A percentile compares a stretch with the other conserved stretches of the same genome.
phyloP scores from a whole-genome alignment of 30 jellyfish, hydroid and myxozoan genomes.

The Haliclystus octoradiatus region DNA sequence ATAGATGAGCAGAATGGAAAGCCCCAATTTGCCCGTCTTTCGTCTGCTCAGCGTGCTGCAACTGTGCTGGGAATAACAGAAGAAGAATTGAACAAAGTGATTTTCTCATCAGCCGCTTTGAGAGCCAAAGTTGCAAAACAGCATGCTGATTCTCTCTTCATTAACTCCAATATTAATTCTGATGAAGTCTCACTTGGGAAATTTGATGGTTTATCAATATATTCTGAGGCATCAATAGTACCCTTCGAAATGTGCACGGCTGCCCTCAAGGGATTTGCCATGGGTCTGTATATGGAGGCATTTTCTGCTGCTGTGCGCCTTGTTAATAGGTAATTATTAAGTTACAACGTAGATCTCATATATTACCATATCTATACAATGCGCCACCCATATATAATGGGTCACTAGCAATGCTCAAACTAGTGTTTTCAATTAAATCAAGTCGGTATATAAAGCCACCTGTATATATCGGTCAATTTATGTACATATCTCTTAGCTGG shows the following conservation, averaged over 20 bases:
- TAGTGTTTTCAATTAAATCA: too few species aligned
- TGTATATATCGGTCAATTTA: too few species aligned
- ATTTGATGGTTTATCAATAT: not conserved
- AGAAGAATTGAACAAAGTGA: slow-evolving; percentile 52
- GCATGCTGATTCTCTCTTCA: too few species aligned
- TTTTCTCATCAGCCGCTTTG: slow-evolving; percentile 34
- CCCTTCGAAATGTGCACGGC: slow-evolving; percentile 23
- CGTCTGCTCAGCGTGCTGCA: slow-evolving; percentile 84
- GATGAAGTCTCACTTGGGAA: not conserved
- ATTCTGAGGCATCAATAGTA: not conserved
- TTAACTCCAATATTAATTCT: not conserved
- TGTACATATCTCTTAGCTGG: too few species aligned
- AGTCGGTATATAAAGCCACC: too few species aligned
- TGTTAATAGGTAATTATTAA: slow-evolving; percentile 60
- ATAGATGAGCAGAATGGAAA: slow-evolving; percentile 33
- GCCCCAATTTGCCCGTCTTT: slow-evolving; percentile 49
- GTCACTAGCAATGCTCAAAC: too few species aligned
- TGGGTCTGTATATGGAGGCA: slow-evolving; percentile 90
- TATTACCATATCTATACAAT: too few species aligned
- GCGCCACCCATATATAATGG: too few species aligned
- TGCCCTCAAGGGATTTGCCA: slow-evolving; percentile 73
- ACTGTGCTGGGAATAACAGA: slow-evolving; percentile 74
- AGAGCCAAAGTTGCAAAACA: not conserved
- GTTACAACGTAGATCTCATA: too few species aligned
- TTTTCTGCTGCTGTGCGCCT: slow-evolving; percentile 77